Evolutionary conservation across 35 echinoderm and acorn worm genomes (phyloP).

Genomic region (Acanthaster planci): DNA sequence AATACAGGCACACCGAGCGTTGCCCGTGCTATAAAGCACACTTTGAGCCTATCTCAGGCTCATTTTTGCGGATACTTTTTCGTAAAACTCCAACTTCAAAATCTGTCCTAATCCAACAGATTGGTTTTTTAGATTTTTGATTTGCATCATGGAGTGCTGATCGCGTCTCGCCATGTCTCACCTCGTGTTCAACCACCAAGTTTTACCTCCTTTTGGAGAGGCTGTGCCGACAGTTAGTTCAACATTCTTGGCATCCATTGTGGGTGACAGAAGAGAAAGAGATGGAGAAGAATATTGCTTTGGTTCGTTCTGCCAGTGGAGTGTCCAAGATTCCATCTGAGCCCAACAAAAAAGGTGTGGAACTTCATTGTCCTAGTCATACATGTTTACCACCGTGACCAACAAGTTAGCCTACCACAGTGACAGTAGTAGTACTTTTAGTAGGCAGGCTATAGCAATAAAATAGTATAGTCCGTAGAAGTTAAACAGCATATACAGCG

Average conservation of each 20-base stretch:
- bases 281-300: constrained; percentile 76
- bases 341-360: constrained; percentile 61
- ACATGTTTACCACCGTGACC: too few relatives aligned
- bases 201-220: constrained; percentile 65
- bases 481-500: too few relatives aligned
- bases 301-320: constrained; percentile 37
- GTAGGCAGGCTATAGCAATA: too few relatives aligned
- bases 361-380: too few relatives aligned
- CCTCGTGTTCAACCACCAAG: constrained; percentile 38
- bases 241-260: constrained; percentile 27
- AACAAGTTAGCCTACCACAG: too few relatives aligned
- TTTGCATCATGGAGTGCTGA: constrained; percentile 75
- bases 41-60: constrained; percentile 41
- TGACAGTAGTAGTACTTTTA: too few relatives aligned
- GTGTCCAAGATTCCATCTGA: constrained; percentile 43
- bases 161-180: constrained; percentile 62
- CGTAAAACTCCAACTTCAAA: constrained; percentile 36
- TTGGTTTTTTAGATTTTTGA: constrained; percentile 40
- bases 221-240: constrained; percentile 42
- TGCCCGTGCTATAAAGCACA: constrained; percentile 83
- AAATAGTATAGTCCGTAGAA: too few relatives aligned
- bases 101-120: constrained; percentile 34
- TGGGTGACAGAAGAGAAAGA: constrained; percentile 68
- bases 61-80: constrained; percentile 42
- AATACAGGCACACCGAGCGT: constrained; percentile 13